A percentile compares a stretch with the other conserved stretches of the same genome.
phyloP scores from a whole-genome alignment of 2,888 invertebrate species.

The Syrista parreyssii region DNA sequence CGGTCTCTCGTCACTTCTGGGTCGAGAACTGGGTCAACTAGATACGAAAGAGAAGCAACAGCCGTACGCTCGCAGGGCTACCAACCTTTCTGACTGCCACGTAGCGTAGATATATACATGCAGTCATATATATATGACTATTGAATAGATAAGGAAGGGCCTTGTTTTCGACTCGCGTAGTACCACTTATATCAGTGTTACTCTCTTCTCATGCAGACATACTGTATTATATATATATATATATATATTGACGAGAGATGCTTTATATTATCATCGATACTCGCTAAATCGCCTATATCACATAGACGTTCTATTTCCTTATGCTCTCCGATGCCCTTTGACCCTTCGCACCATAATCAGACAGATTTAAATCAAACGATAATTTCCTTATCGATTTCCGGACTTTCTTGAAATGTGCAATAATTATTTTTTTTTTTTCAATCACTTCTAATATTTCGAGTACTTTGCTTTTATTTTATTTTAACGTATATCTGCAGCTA shows the following conservation, averaged over 20 bases:
- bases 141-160: conserved; percentile 6
- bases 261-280: conserved; percentile 7
- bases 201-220: background rate
- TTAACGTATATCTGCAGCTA: background rate
- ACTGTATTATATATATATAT: background rate
- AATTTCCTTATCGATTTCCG: background rate
- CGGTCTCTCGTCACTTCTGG: conserved; percentile 12
- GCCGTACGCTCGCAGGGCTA: conserved; percentile 8
- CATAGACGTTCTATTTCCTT: background rate
- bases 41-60: conserved; percentile 41
- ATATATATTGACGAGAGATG: background rate
- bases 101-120: background rate
- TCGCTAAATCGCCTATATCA: background rate
- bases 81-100: background rate
- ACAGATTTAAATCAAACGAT: background rate
- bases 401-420: background rate
- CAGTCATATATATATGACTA: background rate
- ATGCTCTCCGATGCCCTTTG: background rate
- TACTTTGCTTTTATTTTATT: background rate
- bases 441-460: background rate
- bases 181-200: background rate
- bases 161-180: conserved; percentile 1
- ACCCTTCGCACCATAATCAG: background rate
- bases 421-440: background rate
- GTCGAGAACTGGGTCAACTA: conserved; percentile 50